Conservation (phyloP, 2,113 vertebrate genomes). For the Bombycilla garrulus region DNA sequence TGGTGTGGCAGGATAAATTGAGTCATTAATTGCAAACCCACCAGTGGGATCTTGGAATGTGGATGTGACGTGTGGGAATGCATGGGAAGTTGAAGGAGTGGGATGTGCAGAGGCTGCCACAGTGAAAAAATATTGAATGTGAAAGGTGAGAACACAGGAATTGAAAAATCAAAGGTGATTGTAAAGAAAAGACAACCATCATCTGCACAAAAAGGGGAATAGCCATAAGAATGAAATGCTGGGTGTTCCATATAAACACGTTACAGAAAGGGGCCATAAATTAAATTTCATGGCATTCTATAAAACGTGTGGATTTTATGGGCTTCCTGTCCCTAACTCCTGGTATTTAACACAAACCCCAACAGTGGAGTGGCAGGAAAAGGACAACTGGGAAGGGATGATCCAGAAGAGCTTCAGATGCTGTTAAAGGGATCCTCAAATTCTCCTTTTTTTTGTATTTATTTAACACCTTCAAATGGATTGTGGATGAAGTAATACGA, state of each 20-base stretch:
- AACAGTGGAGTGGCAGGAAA: neutral
- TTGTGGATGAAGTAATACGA: neutral
- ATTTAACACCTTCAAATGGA: neutral
- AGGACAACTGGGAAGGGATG: neutral
- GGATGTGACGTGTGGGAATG: neutral
- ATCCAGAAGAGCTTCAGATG: neutral
- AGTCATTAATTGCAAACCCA: slow-evolving; percentile 19
- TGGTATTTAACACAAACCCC: neutral
- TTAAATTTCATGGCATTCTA: neutral
- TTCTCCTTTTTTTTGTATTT: neutral
- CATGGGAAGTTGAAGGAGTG: neutral
- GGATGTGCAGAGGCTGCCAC: neutral
- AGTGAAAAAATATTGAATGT: neutral
- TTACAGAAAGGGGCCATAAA: neutral
- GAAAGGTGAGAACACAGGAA: neutral
- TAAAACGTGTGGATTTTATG: neutral
- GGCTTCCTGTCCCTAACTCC: neutral
- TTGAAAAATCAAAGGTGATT: neutral
- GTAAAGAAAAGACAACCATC: neutral
- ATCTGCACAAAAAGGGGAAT: neutral
- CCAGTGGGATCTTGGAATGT: neutral
- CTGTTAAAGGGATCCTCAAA: neutral
- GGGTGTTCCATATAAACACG: neutral
- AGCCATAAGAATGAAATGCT: neutral
- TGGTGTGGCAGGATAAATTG: slow-evolving; percentile 30